Evolutionary conservation across 1,140 invertebrate species (phyloP).

Genomic region (Scaptomyza montana): DNA sequence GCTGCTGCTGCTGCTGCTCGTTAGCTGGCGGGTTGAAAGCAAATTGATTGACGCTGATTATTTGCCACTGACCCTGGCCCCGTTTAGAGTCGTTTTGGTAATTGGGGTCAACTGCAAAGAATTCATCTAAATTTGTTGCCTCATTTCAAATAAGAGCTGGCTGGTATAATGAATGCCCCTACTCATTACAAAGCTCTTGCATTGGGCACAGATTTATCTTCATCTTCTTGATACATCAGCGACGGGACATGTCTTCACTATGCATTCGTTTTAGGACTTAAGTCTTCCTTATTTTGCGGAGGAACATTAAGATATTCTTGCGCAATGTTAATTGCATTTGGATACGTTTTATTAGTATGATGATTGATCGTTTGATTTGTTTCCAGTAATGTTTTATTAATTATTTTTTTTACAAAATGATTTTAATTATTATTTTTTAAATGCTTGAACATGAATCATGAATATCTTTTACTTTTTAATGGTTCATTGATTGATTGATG

Average conservation of each 20-base stretch:
- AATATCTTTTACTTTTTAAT: background rate
- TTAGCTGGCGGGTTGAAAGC: conserved; percentile 21
- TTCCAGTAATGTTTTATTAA: too few species aligned
- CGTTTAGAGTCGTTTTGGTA: conserved; percentile 8
- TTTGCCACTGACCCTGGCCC: conserved; percentile 45
- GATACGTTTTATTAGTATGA: too few species aligned
- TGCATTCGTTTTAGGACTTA: background rate
- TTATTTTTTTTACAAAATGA: background rate
- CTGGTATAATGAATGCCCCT: background rate
- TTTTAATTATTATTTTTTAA: too few species aligned
- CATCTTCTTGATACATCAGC: conserved; percentile 5
- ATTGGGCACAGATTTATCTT: background rate
- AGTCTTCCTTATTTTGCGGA: too few species aligned
- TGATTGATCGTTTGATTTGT: conserved; percentile 1
- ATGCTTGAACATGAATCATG: too few species aligned
- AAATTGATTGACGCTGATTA: conserved; percentile 36
- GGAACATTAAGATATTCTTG: too few species aligned
- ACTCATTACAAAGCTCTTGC: background rate
- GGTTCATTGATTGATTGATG: background rate
- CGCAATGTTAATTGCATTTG: background rate
- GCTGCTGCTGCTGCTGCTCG: conserved; percentile 1
- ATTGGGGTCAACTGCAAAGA: background rate
- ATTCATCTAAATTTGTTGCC: background rate
- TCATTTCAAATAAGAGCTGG: too few species aligned
- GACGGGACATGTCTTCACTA: background rate